Evolutionary conservation across 2,113 vertebrate genomes (phyloP), one percentile per base, ranked within the genome.

Genomic region (Azemiops feae): DNA sequence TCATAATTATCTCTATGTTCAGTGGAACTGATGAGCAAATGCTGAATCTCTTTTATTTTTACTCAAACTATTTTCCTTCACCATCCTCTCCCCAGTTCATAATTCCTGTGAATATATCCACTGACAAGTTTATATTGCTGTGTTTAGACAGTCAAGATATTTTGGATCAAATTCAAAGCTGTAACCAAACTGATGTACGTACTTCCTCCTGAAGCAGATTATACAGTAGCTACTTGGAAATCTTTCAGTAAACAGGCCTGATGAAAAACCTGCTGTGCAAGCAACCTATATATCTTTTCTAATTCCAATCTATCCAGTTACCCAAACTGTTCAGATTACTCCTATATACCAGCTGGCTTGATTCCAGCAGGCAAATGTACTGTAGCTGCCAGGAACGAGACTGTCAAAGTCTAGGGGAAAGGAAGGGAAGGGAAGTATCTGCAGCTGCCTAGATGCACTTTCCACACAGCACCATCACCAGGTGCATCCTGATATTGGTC

Each of bases 201-300:
- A 90, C 90, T 87, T 89, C 92, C 81, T 87, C 47, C 89, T 86
- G 55, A 87, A 93, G 89, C 55, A 90, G 89, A 90, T 93, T 90
- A 53, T 60, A 93, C 89, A 93, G 92, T 90, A 93, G 89, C 92
- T 93, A 57, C 55, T 93, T 86, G 92, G 88, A 93, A 93, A 85
- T 93, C 88, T 93, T 90, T 93, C 74, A 87, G 88, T 64, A 93
- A 90, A 93, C 74, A 90, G 54, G 39, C n/a, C 92, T 93, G 92
- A 87, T 90, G 88, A 64, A 93, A 93, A 90, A 45, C 74, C 74
- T 93, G 92, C 55, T 93, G 30, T 86, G 92, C 74, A 86, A 90
- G 92, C 74, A 93, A 52, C 74, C 88, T 60, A 93, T 93, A 52
- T 89, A 52, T 93, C 86, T 55, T 53, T 74, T 86, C n/a, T 34